A percentile compares a stretch with the other conserved stretches of the same genome.
phyloP scores from a whole-genome alignment of 2,888 invertebrate genomes.

The Drosophila nr. perissopoda region DNA sequence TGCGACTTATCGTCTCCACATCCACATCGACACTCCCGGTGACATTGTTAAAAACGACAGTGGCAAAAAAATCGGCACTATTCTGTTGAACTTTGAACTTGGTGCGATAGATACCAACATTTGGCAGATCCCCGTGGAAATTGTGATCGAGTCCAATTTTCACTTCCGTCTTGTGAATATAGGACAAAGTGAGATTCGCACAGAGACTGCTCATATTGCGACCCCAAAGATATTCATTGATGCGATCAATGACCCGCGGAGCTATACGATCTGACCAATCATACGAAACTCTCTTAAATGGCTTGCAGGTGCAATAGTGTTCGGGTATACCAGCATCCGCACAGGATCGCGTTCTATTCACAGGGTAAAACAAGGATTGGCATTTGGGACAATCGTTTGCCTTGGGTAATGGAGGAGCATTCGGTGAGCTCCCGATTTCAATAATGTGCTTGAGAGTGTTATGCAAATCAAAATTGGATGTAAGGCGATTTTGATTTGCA shows the following conservation, averaged over 20 bases:
- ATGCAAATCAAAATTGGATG: conserved; percentile 90
- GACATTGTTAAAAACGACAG: conserved; percentile 84
- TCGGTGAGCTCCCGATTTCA: conserved; percentile 73
- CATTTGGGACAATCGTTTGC: conserved; percentile 88
- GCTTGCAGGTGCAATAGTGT: conserved; percentile 90
- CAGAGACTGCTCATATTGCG: conserved; percentile 56
- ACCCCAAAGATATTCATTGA: conserved; percentile 54
- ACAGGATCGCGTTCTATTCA: conserved; percentile 87
- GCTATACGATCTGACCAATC: conserved; percentile 52
- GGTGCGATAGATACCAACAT: conserved; percentile 75
- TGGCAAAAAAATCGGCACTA: conserved; percentile 88
- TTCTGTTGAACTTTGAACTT: conserved; percentile 88
- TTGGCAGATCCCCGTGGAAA: conserved; percentile 14
- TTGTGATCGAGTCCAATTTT: conserved; percentile 30
- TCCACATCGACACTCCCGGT: conserved; percentile 84
- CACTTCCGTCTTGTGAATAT: conserved; percentile 56
- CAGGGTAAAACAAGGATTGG: conserved; percentile 87
- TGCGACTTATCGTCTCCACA: conserved; percentile 86
- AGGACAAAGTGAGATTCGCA: conserved; percentile 41
- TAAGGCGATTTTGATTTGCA: conserved; percentile 87
- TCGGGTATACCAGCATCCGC: conserved; percentile 87
- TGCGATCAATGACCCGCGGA: conserved; percentile 41
- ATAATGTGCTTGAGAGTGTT: conserved; percentile 88
- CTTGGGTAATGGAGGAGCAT: conserved; percentile 56
- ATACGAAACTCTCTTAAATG: conserved; percentile 34